phyloP scores from a whole-genome alignment of 2,888 invertebrate genomes.

The Pollenia angustigena region DNA sequence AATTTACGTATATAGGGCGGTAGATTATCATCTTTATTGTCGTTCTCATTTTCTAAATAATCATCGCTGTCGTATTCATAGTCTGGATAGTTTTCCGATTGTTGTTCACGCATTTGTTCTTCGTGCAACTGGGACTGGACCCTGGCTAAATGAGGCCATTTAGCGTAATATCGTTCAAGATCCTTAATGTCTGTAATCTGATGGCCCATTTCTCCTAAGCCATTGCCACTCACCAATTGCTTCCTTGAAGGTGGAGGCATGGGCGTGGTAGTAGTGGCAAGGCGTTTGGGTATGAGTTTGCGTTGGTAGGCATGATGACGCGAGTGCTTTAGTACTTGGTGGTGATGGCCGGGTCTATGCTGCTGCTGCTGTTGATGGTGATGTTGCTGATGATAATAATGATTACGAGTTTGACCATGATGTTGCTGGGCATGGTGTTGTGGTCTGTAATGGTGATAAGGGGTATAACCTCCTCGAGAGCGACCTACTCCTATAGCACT shows the following conservation, averaged over 20 bases:
- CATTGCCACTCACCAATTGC: conserved; percentile 42
- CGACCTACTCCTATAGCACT: conserved; percentile 12
- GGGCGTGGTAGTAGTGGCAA: conserved; percentile 53
- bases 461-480: conserved; percentile 56
- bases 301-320: conserved; percentile 75
- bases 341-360: conserved; percentile 59
- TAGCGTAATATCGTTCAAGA: conserved; percentile 81
- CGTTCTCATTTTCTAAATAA: conserved; percentile 68
- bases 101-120: conserved; percentile 79
- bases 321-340: conserved; percentile 52
- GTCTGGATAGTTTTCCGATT: conserved; percentile 77
- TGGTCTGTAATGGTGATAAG: conserved; percentile 50
- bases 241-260: conserved; percentile 67
- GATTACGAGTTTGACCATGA: conserved; percentile 48
- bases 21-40: conserved; percentile 79
- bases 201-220: conserved; percentile 78
- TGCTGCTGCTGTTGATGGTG: conserved; percentile 62
- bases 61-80: conserved; percentile 77
- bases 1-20: conserved; percentile 84
- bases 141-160: conserved; percentile 83
- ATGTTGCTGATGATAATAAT: conserved; percentile 62
- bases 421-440: conserved; percentile 29
- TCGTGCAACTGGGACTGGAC: conserved; percentile 82
- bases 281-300: conserved; percentile 65
- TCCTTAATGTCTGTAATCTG: conserved; percentile 81